A percentile compares a stretch with the other conserved stretches of the same genome.
These are phyloP conservation scores for Nomada hirtipes DNA, from an alignment of 2,888 invertebrate species.

Conservation along the genomic window DNA sequence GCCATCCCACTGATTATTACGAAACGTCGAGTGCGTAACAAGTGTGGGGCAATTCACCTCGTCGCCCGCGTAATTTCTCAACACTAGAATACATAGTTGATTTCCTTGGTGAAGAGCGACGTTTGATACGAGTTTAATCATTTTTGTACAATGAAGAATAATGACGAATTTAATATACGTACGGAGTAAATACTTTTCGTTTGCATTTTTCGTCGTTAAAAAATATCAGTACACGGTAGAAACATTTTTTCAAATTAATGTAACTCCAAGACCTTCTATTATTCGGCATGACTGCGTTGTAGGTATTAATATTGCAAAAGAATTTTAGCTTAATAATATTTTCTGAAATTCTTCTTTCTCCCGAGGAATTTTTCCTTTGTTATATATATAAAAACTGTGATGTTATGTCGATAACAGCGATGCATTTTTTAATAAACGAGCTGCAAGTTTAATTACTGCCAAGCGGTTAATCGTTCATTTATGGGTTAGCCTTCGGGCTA, in stretches of 20 bases:
- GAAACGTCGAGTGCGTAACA: neutral
- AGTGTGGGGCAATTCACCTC: neutral
- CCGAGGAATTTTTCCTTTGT: neutral
- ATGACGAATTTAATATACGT: too few relatives aligned
- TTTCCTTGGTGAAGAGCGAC: neutral
- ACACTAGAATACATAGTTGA: neutral
- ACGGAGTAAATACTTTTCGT: too few relatives aligned
- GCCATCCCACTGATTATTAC: neutral
- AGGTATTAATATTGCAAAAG: too few relatives aligned
- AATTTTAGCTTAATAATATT: too few relatives aligned
- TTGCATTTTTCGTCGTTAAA: too few relatives aligned
- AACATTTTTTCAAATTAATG: too few relatives aligned
- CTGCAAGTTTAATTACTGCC: conserved; percentile 8
- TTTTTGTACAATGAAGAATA: too few relatives aligned
- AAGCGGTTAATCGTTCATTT: neutral
- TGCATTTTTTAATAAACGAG: conserved; percentile 1
- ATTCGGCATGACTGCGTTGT: too few relatives aligned
- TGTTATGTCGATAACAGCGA: neutral
- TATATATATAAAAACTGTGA: neutral
- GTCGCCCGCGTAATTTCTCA: neutral
- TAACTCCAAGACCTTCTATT: too few relatives aligned
- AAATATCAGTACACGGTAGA: too few relatives aligned
- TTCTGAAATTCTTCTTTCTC: too few relatives aligned
- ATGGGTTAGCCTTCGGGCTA: conserved; percentile 8
- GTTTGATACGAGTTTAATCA: neutral